Base-by-base conservation (phyloP, 2,113 vertebrate genomes). In the Narcine bancroftii region DNA sequence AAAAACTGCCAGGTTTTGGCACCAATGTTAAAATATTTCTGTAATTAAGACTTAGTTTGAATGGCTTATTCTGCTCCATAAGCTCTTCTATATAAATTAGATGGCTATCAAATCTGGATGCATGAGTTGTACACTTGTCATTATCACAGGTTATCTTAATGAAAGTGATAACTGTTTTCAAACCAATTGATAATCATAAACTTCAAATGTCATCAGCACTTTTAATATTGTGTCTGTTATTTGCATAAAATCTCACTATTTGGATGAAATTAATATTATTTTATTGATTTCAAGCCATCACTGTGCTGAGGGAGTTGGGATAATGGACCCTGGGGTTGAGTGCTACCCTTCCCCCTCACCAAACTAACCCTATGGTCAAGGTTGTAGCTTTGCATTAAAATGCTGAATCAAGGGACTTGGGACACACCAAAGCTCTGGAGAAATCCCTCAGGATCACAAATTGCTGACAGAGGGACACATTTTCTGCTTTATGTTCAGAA, bases 301-400 rank as follows among this genome's bases (percentile, higher is more conserved):
- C 33, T 60, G 81, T 56, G 60, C 36, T 21, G 33, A 87, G 33
- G 33, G 15, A 39, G 53, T 36, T 63, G 56, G 15, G 81, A 87
- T 87, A 87, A 36, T 75, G 13, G 11, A 39, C 45, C 3, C 77
- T 66, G n/a, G 21, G 39, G 87, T 10, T 91, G 87, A 66, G 6
- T 45, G 33, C 53, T 45, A 66, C 24, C 36, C 53, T 11, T 9
- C 36, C 85, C 17, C 6, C 87, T 69, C 24, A 21, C 24, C 3
- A 71, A 66, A 69, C 39, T 91, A 45, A 71, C 65, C 39, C 71
- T 39, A 69, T 7, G 65, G 39, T 71, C 11, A 9, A 29, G 63
- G 69, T 69, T 91, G 65, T 29, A 69, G 89, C 89, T 47, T 47
- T 91, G 65, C 24, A 91, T 69, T 91, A 69, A 47, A 69, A 65